These are phyloP conservation scores for Lutraria rhynchaena DNA, from an alignment of 1,140 invertebrate species.

Conservation along the genomic window DNA sequence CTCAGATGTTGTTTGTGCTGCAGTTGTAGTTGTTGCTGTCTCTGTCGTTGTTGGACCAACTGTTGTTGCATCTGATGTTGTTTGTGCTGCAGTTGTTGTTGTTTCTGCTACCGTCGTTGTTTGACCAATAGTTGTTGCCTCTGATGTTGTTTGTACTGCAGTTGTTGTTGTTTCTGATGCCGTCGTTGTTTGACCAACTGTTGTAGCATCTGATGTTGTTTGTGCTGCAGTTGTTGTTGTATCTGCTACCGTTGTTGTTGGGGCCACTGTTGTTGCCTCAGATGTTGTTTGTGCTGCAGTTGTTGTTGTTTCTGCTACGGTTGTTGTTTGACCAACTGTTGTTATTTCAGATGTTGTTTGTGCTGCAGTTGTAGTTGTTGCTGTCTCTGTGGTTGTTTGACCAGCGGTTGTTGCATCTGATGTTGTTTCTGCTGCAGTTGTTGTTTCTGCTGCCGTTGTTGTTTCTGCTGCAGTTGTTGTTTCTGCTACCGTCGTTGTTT, in stretches of 20 bases:
- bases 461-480: too few species aligned
- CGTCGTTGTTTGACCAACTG: slow-evolving; percentile 13
- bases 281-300: neutral
- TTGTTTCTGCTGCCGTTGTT: too few species aligned
- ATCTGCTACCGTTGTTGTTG: neutral
- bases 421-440: neutral
- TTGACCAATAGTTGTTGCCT: slow-evolving; percentile 20
- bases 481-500: slow-evolving; percentile 1
- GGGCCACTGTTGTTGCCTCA: neutral
- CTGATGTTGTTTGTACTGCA: neutral
- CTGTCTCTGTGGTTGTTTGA: too few species aligned
- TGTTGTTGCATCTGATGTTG: slow-evolving; percentile 1
- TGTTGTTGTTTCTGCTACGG: neutral
- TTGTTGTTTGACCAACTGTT: neutral
- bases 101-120: neutral
- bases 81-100: slow-evolving; percentile 3
- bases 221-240: neutral
- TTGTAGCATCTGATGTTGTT: neutral
- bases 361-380: neutral
- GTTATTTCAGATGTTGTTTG: slow-evolving; percentile 2
- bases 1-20: neutral
- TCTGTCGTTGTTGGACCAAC: too few species aligned
- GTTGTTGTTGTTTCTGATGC: slow-evolving; percentile 36
- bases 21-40: neutral
- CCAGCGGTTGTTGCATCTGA: neutral